A percentile compares a stretch with the other conserved stretches of the same genome.
These are phyloP conservation scores for Punctoribates punctum DNA, from an alignment of 2,888 invertebrate genomes.

Conservation along the genomic window DNA sequence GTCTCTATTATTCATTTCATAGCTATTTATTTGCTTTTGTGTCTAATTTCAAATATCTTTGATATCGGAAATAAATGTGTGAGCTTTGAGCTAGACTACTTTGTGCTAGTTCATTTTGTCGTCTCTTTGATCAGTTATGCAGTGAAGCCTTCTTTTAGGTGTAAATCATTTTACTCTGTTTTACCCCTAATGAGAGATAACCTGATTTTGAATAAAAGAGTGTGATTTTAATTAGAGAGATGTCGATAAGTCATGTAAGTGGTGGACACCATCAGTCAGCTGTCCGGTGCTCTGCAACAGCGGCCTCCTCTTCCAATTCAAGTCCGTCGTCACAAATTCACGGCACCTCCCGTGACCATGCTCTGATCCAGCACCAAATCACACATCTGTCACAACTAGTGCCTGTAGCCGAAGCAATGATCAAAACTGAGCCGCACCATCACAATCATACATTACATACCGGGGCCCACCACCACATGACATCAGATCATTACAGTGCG, in stretches of 20 bases:
- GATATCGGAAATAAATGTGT: no score
- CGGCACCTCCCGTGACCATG: background rate
- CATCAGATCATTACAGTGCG: background rate
- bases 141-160: no score
- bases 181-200: no score
- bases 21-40: no score
- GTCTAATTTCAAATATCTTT: no score
- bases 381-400: slow-evolving; percentile 1
- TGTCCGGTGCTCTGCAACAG: background rate
- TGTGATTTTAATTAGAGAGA: background rate
- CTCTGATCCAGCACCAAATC: background rate
- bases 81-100: no score
- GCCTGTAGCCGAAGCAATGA: slow-evolving; percentile 20
- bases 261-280: background rate
- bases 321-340: background rate
- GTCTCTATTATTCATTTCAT: no score
- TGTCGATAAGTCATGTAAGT: background rate
- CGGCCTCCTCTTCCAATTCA: background rate
- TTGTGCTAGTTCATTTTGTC: no score
- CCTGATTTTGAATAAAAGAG: no score
- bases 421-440: slow-evolving; percentile 14
- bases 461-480: slow-evolving; percentile 10
- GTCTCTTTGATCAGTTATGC: no score
- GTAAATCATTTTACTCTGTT: no score
- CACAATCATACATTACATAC: background rate